Evolutionary conservation across 2,888 invertebrate species (phyloP).

Genomic region (Rhodophaea formosa): DNA sequence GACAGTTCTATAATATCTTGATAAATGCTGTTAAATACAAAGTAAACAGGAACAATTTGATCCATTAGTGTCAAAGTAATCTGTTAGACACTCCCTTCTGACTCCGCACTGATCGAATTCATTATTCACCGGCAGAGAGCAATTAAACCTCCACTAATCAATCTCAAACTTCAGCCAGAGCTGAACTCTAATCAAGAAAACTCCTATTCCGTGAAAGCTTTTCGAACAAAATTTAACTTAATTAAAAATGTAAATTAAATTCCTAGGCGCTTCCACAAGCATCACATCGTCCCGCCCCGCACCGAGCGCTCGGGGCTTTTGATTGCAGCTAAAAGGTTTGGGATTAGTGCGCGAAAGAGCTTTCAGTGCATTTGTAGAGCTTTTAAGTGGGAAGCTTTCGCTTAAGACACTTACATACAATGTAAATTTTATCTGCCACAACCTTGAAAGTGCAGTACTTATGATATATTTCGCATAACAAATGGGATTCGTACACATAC

Average conservation of each 20-base stretch:
- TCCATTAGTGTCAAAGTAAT: constrained; percentile 58
- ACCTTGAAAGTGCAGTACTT: constrained; percentile 55
- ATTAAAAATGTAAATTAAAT: constrained; percentile 82
- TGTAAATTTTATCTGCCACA: constrained; percentile 76
- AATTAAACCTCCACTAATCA: constrained; percentile 81
- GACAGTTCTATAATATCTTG: not conserved
- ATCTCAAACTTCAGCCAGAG: constrained; percentile 79
- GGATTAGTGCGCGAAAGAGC: constrained; percentile 82
- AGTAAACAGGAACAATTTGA: constrained; percentile 45
- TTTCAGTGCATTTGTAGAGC: constrained; percentile 82
- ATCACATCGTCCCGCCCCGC: constrained; percentile 64
- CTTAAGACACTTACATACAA: constrained; percentile 81
- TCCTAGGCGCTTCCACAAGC: constrained; percentile 80
- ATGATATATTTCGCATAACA: constrained; percentile 36
- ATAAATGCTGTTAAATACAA: constrained; percentile 25
- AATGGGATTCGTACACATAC: constrained; percentile 21
- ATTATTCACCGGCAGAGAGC: constrained; percentile 79
- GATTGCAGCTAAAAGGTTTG: constrained; percentile 82
- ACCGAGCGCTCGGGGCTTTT: constrained; percentile 75
- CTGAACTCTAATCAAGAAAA: constrained; percentile 82
- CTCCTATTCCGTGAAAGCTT: constrained; percentile 81
- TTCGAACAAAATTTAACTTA: constrained; percentile 81
- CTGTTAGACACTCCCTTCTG: constrained; percentile 62
- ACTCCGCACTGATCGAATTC: constrained; percentile 75
- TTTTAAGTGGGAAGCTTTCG: constrained; percentile 82